Conservation (phyloP, 35 echinoderm and acorn worm genomes). For the Apostichopus japonicus region DNA sequence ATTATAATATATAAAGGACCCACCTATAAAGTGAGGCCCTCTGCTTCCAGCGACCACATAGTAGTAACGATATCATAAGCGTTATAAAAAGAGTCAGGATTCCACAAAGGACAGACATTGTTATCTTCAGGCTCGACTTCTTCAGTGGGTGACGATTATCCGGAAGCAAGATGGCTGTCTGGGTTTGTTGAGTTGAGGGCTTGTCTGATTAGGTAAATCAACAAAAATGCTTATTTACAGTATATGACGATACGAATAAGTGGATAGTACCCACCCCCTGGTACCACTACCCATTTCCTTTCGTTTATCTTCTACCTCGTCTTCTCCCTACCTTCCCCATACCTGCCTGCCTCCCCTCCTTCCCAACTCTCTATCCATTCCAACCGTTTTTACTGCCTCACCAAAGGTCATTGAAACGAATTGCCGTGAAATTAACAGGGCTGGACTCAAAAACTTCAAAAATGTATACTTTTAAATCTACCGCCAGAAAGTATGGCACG, state of each 20-base stretch:
- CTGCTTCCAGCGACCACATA: slow-evolving; percentile 22
- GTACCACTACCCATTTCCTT: too few species aligned
- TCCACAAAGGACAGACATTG: background rate
- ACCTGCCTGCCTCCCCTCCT: too few species aligned
- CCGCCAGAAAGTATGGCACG: too few species aligned
- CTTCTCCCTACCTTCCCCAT: background rate
- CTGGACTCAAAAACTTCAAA: background rate
- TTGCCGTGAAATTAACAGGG: too few species aligned
- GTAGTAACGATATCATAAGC: background rate
- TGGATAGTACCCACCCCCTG: too few species aligned
- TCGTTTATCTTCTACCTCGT: too few species aligned
- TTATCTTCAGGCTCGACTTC: background rate
- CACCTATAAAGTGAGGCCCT: slow-evolving; percentile 5
- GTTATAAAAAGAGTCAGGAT: background rate
- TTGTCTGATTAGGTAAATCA: background rate
- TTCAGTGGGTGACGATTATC: background rate
- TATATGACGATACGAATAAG: too few species aligned
- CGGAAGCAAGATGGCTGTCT: background rate
- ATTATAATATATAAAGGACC: background rate
- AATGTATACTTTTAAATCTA: background rate
- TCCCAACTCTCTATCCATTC: background rate
- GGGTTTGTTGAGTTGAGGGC: background rate
- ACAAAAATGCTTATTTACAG: too few species aligned
- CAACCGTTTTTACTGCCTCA: too few species aligned
- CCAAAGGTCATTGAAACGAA: too few species aligned